Evolutionary conservation across 2,113 vertebrate species (phyloP).

Genomic region (Cephalopholis sonnerati): DNA sequence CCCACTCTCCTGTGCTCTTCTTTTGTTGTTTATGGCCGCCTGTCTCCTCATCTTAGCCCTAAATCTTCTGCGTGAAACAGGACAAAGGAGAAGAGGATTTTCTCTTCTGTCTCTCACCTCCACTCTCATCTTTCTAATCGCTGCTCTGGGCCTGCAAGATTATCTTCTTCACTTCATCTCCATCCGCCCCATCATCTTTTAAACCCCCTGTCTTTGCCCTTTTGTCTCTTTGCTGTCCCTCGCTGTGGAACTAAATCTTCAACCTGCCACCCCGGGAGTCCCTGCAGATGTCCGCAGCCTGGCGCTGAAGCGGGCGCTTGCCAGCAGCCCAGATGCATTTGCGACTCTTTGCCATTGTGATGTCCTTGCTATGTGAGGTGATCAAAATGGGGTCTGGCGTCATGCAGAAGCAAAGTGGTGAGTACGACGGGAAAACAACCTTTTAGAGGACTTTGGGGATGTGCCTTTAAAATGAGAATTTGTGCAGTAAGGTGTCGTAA

Average conservation of each 20-base stretch:
- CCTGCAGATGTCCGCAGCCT: slow-evolving; percentile 73
- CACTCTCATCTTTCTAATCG: not conserved
- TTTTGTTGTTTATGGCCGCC: slow-evolving; percentile 22
- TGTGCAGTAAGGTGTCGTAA: not conserved
- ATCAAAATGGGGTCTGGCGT: slow-evolving; percentile 68
- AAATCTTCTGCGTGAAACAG: slow-evolving; percentile 29
- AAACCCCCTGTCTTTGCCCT: not conserved
- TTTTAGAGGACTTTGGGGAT: too few species aligned
- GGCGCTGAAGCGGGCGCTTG: slow-evolving; percentile 69
- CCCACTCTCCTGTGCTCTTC: slow-evolving; percentile 21
- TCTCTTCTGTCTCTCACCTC: slow-evolving; percentile 1
- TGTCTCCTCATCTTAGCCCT: slow-evolving; percentile 28
- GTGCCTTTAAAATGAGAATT: not conserved
- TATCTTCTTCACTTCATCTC: slow-evolving; percentile 10
- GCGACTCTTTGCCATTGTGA: slow-evolving; percentile 75
- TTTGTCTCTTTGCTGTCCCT: slow-evolving; percentile 10
- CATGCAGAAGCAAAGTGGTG: slow-evolving; percentile 75
- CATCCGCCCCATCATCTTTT: slow-evolving; percentile 23
- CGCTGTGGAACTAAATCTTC: slow-evolving; percentile 49
- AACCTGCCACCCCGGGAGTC: slow-evolving; percentile 45
- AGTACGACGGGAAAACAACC: slow-evolving; percentile 43
- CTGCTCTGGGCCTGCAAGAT: slow-evolving; percentile 21
- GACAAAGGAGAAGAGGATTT: slow-evolving; percentile 38
- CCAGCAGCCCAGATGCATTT: slow-evolving; percentile 83
- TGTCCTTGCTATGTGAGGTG: slow-evolving; percentile 76